Base-by-base conservation (phyloP, 2,797 vertebrate genomes). In the Pelobates cultripes region DNA sequence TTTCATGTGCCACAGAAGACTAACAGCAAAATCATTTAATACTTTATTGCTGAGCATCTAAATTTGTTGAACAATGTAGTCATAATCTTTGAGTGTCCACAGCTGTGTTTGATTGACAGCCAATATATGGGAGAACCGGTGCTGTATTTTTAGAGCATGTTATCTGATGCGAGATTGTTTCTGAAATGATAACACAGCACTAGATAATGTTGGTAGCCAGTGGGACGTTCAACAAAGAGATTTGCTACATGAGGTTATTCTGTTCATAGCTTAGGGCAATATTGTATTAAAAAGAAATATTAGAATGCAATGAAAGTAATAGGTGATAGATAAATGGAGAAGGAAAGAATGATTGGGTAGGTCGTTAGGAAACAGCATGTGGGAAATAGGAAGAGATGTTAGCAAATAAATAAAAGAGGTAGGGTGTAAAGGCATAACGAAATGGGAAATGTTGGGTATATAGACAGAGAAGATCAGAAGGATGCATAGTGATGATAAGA, bases 81-180 rank as follows among this genome's bases (percentile, higher is more conserved):
- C 44, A 5, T 28, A 51, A 47, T 4, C 7, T 9, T 3, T 51
- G 45, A 51, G 17, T 71, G 7, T 47, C 44, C 10, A 51, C 9
- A 40, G n/a, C 61, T 64, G 10, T 3, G 61, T 28, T 28, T 40
- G 17, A 64, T 13, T 4, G 17, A 40, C n/a, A 64, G 10, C n/a
- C 61, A 64, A 40, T 5, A 15, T 15, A 57, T 12, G 4, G 28
- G 61, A 64, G n/a, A 64, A 7, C 7, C n/a, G 6, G n/a, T 28
- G 3, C n/a, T 4, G 61, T 64, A 64, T 64, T 64, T 40, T 64
- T 64, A 64, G n/a, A 64, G 55, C 55, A 64, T 3, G 61, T 64
- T 64, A 64, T 64, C 61, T 64, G n/a, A 64, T 64, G 6, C 28
- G 5, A 40, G 61, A 64, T n/a, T 64, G 61, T 64, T n/a, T 64